Base-by-base conservation (phyloP, 2,888 invertebrate species). In the Drepanosiphum platanoidis region DNA sequence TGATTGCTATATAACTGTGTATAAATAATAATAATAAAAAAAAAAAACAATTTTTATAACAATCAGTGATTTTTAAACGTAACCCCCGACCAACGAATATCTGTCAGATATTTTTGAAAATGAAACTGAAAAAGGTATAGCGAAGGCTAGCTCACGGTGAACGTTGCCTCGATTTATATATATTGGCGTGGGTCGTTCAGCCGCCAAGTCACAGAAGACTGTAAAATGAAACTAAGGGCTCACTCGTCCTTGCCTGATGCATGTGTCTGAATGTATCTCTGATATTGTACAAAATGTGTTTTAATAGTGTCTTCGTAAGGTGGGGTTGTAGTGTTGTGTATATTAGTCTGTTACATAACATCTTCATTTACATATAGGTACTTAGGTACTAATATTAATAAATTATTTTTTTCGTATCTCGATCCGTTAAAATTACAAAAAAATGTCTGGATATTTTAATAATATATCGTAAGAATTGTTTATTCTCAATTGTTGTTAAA, bases 201-300 rank as follows among this genome's bases (percentile, higher is more conserved):
- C 58, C 66, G 68, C 36, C 77, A 75, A 83, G 36, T 68, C 22
- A 75, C 52, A 39, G 84, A 84, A 84, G 70, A 84, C 84, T 58
- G 84, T 84, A 84, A 84, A 84, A 84, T 84, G 84, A 77, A 77
- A 84, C 77, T 84, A 84, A 84, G 84, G 84, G 84, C 68, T 84
- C 52, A 34, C 27, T 58, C 52, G 66, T 64, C 46, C 68, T 84
- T 66, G 75, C 30, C 64, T 32, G 8, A 15, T 64, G 64, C 64
- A 83, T 84, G 39, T 84, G 77, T 75, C 36, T 75, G 52, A 66
- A 66, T 83, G 52, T 68, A 75, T 83, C 46, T 58, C 52, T 75
- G 11, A 64, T 75, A 83, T 27, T 83, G 18, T 34, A 83, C 34
- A 83, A 75, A 74, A 83, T 83, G 66, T 75, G 83, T 74, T 66